phyloP scores from a whole-genome alignment of 2,888 invertebrate genomes.

The Empis livida region DNA sequence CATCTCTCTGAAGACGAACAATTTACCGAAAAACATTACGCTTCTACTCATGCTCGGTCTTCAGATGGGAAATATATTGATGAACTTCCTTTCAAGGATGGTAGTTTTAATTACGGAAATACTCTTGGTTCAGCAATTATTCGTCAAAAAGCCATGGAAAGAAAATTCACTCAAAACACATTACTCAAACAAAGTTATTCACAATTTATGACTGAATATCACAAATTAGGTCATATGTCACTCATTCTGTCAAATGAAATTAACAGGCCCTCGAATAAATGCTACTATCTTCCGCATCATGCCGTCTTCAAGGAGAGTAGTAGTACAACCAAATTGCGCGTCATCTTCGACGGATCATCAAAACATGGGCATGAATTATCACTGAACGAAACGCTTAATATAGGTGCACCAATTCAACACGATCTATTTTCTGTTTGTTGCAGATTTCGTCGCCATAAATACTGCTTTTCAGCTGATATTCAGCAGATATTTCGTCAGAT shows the following conservation, averaged over 20 bases:
- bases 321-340: constrained; percentile 9
- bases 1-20: background rate
- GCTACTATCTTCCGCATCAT: constrained; percentile 12
- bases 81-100: constrained; percentile 5
- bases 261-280: constrained; percentile 1
- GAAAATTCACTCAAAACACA: constrained; percentile 5
- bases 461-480: constrained; percentile 10
- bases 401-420: constrained; percentile 8
- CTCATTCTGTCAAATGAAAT: constrained; percentile 3
- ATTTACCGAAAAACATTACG: constrained; percentile 4
- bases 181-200: constrained; percentile 6
- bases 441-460: constrained; percentile 11
- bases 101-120: constrained; percentile 4
- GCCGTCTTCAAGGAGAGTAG: constrained; percentile 11
- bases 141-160: constrained; percentile 7
- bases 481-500: constrained; percentile 14
- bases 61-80: constrained; percentile 7
- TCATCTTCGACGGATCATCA: constrained; percentile 8
- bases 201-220: constrained; percentile 11
- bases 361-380: constrained; percentile 2
- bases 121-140: constrained; percentile 4
- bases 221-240: constrained; percentile 10
- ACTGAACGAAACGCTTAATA: too few relatives aligned
- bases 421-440: constrained; percentile 11
- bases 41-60: constrained; percentile 4